phyloP scores from a whole-genome alignment of 2,797 vertebrate genomes.

The Syndactyla subalaris region DNA sequence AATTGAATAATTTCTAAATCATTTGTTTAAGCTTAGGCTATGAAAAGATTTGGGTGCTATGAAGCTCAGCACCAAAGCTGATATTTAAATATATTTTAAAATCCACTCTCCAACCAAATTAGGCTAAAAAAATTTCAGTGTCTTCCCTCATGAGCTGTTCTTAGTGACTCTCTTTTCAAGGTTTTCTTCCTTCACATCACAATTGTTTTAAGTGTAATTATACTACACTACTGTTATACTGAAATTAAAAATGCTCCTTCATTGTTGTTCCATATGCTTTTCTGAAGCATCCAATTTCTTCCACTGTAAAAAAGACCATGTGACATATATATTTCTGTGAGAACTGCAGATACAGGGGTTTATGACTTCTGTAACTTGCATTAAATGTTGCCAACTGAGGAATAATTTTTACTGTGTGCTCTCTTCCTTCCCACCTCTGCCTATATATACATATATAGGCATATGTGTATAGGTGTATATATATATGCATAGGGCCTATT shows the following conservation, averaged over 20 bases:
- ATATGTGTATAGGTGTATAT: neutral
- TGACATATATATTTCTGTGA: neutral
- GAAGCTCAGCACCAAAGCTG: neutral
- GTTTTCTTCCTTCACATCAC: neutral
- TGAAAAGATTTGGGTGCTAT: neutral
- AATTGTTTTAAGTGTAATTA: neutral
- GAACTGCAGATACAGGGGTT: neutral
- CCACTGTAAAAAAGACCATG: neutral
- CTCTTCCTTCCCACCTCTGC: neutral
- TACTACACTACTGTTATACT: neutral
- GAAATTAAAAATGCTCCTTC: neutral
- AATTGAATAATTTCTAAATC: constrained; percentile 1
- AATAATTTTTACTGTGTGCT: neutral
- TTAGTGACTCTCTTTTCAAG: neutral
- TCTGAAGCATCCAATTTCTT: neutral
- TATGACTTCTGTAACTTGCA: neutral
- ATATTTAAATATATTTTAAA: neutral
- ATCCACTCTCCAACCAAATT: neutral
- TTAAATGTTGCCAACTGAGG: neutral
- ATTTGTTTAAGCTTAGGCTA: neutral
- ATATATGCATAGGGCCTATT: neutral
- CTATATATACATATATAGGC: rapidly evolving
- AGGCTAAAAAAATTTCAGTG: neutral
- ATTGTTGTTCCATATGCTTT: neutral
- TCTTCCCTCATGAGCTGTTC: neutral